phyloP scores from a whole-genome alignment of 2,888 invertebrate species.

The Aquatica leii region DNA sequence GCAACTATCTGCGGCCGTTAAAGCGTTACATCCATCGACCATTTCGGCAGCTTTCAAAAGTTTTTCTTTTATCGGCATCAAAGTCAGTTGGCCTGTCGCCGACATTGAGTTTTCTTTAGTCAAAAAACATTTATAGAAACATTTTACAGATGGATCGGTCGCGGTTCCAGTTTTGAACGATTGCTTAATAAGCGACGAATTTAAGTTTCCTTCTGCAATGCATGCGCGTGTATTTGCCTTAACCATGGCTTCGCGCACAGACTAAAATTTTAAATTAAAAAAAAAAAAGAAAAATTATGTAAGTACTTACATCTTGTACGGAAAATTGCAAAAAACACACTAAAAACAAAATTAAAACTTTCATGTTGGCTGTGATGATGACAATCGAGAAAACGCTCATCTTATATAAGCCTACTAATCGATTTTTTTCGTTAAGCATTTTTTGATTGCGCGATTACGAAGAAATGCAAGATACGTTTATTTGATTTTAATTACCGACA shows the following conservation, averaged over 20 bases:
- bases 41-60: constrained; percentile 9
- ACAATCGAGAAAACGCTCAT: background rate
- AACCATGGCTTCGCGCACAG: too few species aligned
- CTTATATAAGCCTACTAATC: background rate
- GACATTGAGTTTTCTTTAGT: background rate
- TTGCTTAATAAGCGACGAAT: too few species aligned
- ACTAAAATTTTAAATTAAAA: too few species aligned
- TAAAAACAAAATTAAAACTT: background rate
- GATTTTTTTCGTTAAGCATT: background rate
- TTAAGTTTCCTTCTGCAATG: too few species aligned
- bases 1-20: background rate
- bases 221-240: too few species aligned
- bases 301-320: background rate
- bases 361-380: background rate
- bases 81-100: background rate
- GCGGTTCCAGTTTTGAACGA: background rate
- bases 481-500: too few species aligned
- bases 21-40: background rate
- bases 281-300: too few species aligned
- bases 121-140: constrained; percentile 4
- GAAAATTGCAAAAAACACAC: background rate
- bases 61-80: background rate
- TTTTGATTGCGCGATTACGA: too few species aligned
- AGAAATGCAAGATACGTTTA: too few species aligned
- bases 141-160: background rate